Evolutionary conservation across 1,140 invertebrate genomes (phyloP), one percentile per base, ranked within the genome.

Genomic region (Drosophila varians): DNA sequence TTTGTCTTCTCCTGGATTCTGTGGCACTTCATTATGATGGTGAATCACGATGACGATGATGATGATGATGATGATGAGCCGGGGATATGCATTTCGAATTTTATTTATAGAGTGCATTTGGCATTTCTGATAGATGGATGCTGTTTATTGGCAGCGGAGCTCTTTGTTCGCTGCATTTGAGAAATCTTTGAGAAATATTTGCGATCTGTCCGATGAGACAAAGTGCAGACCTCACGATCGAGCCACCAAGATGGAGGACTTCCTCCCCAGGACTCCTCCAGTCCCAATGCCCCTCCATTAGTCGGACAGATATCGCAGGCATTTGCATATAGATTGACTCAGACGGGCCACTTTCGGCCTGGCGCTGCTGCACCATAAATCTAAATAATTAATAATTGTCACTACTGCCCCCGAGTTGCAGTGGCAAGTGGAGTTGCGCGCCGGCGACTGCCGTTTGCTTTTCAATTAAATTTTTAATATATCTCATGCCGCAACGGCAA

Each of bases 391-490:
- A 82, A 82, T 82, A 82, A 69, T 73, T 69, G 72, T 58, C 64
- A 64, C 70, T 49, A 51, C 70, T 49, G 34, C 36, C 34, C 56
- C 47, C 47, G 34, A 42, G 64, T 4, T 38, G 36, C 36, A 38
- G 36, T 38, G 36, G 36, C 14, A 38, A 38, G 36, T 38, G 36
- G 38, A 42, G 38, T 18, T 40, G 36, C 28, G 4, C 28, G 28
- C 1, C 34, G 40, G 48, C 66, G 54, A 26, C 31, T 61, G 55
- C 73, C 69, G 52, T 52, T 61, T 60, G 60, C 49, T 76, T 82
- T 82, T 77, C 77, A 82, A 82, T 82, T 82, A 82, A 73, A 64
- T 73, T 80, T 82, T 80, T 80, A 74, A 82, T 76, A 68, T 54
- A 70, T 53, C 54, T 51, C 28, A 14, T 51, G 34, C 19, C 42